These are phyloP conservation scores for Himalopsyche japonica DNA, from an alignment of 2,888 invertebrate species.

Conservation along the genomic window DNA sequence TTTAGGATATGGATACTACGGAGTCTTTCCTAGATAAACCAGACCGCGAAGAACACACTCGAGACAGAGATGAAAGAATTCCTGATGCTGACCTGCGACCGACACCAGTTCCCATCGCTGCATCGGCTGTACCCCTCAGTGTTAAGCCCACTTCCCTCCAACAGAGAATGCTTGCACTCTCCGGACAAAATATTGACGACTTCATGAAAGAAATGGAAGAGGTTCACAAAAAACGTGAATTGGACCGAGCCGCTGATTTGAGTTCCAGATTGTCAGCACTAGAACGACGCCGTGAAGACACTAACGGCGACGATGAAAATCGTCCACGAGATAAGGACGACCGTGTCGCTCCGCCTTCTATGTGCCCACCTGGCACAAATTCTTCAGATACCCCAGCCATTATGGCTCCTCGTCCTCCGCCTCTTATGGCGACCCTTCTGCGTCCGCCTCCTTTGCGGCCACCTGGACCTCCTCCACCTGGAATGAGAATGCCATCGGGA, in stretches of 20 bases:
- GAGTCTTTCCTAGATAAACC: conserved; percentile 42
- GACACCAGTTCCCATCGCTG: conserved; percentile 29
- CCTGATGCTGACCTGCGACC: conserved; percentile 44
- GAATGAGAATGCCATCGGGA: conserved; percentile 61
- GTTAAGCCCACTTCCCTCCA: conserved; percentile 76
- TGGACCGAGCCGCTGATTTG: conserved; percentile 66
- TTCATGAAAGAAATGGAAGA: conserved; percentile 94
- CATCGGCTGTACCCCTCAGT: conserved; percentile 28
- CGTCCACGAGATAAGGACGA: conserved; percentile 33
- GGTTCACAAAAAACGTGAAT: conserved; percentile 75
- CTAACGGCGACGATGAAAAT: conserved; percentile 27
- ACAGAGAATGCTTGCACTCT: conserved; percentile 85
- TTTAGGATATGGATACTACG: conserved; percentile 45
- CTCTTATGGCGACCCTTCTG: conserved; percentile 59
- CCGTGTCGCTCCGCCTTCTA: conserved; percentile 15
- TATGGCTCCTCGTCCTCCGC: conserved; percentile 57
- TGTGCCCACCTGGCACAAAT: conserved; percentile 44
- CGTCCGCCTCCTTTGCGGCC: conserved; percentile 62
- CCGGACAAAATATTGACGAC: conserved; percentile 89
- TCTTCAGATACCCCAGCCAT: conserved; percentile 48
- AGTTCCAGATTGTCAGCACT: conserved; percentile 56
- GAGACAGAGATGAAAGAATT: conserved; percentile 38
- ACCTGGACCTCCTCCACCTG: conserved; percentile 51
- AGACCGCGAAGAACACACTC: conserved; percentile 21
- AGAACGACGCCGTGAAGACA: conserved; percentile 42